Percentiles rank a stretch among this genome's conserved stretches.
Evolutionary conservation across 2,888 invertebrate species (phyloP).

Genomic region (Proisotoma minuta): DNA sequence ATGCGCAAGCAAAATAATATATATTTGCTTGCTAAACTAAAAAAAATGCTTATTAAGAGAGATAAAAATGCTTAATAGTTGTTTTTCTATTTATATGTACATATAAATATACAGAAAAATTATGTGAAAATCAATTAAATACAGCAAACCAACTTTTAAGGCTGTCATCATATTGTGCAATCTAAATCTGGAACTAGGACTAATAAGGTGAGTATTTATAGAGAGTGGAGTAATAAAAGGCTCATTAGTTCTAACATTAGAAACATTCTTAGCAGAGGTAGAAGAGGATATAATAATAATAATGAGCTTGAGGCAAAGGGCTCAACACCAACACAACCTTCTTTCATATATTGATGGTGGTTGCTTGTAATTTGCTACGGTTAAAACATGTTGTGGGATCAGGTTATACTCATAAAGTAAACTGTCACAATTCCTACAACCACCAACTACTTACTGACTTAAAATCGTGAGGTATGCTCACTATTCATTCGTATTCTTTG

Average conservation of each 20-base stretch:
- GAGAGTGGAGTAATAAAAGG: conserved; percentile 6
- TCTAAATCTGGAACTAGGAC: not conserved
- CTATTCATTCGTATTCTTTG: not conserved
- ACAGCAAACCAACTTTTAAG: not conserved
- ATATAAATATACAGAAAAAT: not conserved
- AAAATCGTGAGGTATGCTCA: not conserved
- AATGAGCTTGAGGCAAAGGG: conserved; percentile 2
- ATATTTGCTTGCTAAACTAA: too few relatives aligned
- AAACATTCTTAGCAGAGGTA: not conserved
- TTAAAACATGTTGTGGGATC: conserved; percentile 19
- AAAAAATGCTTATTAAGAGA: too few relatives aligned
- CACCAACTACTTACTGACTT: not conserved
- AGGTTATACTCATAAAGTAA: conserved; percentile 38
- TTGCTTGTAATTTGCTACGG: conserved; percentile 3
- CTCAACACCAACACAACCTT: too few relatives aligned
- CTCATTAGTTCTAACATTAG: conserved; percentile 12
- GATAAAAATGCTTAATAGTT: too few relatives aligned
- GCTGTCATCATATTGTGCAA: not conserved
- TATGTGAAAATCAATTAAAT: not conserved
- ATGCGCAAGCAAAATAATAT: too few relatives aligned
- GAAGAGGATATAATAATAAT: not conserved
- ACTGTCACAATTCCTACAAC: conserved; percentile 6
- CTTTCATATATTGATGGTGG: not conserved
- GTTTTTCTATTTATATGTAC: not conserved
- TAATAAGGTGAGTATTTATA: conserved; percentile 15